Evolutionary conservation across 2,797 vertebrate species (phyloP).

Genomic region (Enoplosus armatus): DNA sequence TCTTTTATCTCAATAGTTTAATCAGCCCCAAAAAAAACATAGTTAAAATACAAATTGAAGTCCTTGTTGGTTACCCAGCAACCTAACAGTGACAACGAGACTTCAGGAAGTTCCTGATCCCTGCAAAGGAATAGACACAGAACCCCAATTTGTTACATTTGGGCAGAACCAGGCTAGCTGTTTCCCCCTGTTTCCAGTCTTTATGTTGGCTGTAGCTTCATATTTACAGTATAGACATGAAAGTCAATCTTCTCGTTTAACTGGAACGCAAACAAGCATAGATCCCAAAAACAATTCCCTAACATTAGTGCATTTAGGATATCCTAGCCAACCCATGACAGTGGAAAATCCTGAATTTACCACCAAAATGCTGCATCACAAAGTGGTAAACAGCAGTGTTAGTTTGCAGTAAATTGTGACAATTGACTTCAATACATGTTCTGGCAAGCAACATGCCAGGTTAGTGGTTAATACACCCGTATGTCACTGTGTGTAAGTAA

Average conservation of each 20-base stretch:
- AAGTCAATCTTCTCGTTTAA: background rate
- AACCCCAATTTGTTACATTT: background rate
- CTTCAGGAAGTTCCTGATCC: background rate
- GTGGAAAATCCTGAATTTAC: background rate
- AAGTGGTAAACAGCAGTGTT: background rate
- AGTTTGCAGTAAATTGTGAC: conserved; percentile 9
- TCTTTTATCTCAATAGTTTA: no score
- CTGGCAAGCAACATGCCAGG: background rate
- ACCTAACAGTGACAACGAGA: background rate
- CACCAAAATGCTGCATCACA: no score
- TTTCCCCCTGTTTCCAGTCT: background rate
- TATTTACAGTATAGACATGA: background rate
- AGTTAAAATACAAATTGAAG: background rate
- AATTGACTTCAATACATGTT: background rate
- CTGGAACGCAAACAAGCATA: background rate
- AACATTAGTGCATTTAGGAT: background rate
- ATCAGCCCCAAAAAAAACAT: background rate
- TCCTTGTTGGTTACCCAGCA: background rate
- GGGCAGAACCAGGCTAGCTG: background rate
- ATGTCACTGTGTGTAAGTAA: conserved; percentile 38
- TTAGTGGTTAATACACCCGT: background rate
- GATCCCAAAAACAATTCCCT: no score
- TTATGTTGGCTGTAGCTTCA: background rate
- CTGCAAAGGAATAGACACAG: background rate
- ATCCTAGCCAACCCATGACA: no score